phyloP scores from a whole-genome alignment of 2,888 invertebrate species.

The Galeopsomyia nigrocyanea region DNA sequence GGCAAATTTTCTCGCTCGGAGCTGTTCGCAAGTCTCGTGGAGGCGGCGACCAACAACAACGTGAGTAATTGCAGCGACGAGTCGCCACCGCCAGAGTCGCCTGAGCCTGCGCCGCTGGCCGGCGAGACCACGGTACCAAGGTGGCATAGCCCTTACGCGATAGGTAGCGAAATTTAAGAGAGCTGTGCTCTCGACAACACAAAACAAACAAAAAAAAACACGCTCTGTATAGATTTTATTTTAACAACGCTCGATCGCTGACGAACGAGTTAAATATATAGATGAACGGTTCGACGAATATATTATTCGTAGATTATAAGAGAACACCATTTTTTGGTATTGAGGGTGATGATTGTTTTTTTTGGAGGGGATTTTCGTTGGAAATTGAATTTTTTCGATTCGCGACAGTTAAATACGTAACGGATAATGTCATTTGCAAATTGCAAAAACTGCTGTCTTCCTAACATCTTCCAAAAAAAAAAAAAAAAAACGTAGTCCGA shows the following conservation, averaged over 20 bases:
- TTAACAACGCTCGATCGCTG: too few relatives aligned
- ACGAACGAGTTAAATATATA: too few relatives aligned
- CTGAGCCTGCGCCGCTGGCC: slow-evolving; percentile 33
- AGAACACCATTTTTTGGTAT: neutral
- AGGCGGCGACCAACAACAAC: slow-evolving; percentile 62
- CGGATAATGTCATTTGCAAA: too few relatives aligned
- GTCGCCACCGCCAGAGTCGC: slow-evolving; percentile 19
- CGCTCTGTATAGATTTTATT: too few relatives aligned
- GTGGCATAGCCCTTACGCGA: slow-evolving; percentile 66
- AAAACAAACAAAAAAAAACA: too few relatives aligned
- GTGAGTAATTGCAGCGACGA: slow-evolving; percentile 55
- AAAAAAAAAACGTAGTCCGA: too few relatives aligned
- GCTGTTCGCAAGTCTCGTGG: slow-evolving; percentile 76
- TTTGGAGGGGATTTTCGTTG: too few relatives aligned
- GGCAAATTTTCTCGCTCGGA: slow-evolving; percentile 82
- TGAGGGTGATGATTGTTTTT: neutral
- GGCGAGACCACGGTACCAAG: slow-evolving; percentile 51
- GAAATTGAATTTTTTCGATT: too few relatives aligned
- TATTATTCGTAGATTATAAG: neutral
- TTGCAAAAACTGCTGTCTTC: too few relatives aligned
- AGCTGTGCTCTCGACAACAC: slow-evolving; percentile 10
- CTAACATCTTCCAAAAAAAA: too few relatives aligned
- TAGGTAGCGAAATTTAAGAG: slow-evolving; percentile 65
- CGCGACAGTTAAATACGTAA: too few relatives aligned
- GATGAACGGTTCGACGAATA: too few relatives aligned